Base-by-base conservation (phyloP, 2,797 vertebrate genomes). In the Fistularia commersonii region DNA sequence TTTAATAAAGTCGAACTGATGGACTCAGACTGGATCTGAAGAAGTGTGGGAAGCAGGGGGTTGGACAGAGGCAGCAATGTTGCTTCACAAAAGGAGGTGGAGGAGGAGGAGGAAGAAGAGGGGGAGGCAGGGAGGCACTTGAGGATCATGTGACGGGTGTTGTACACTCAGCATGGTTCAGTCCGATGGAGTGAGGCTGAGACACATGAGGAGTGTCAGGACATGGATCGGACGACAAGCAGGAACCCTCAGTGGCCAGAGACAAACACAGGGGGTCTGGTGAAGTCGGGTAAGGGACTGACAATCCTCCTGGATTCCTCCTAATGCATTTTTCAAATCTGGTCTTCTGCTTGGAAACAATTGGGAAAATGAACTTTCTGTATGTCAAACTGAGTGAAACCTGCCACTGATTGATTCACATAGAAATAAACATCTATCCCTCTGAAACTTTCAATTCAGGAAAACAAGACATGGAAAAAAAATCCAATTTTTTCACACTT, bases 271-370 rank as follows among this genome's bases (percentile, higher is more conserved):
- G 92, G 90, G 8, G 79, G 89, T 8, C 82, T 93, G 74, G 78
- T 88, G 64, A 92, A 93, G 87, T 95, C 93, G 62, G 95, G 94
- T 97, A 94, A 93, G 94, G 61, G 53, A 48, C 13, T 1, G 31
- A 44, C 48, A 32, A 40, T 42, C 44, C 44, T 41, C 14, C 9
- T 43, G 14, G 41, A 15, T 42, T 42, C 14, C 6, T 11, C 37
- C 37, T 39, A 11, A 9, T 10, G 11, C 23, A 23, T 23, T 23
- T 23, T 6, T 11, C 9, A 39, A 39, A 39, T 39, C 37, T 39
- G 37, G 3, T 39, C 11, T n/a, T 36, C 35, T 10, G 35, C 35
- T 1, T 36, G 35, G 9, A 36, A 7, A 36, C 35, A 36, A 7
- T 36, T 7, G 35, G 9, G 38, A 40, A 40, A 10, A 40, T 40